phyloP scores from a whole-genome alignment of 2,113 vertebrate genomes.

The Chloropsis cyanopogon region DNA sequence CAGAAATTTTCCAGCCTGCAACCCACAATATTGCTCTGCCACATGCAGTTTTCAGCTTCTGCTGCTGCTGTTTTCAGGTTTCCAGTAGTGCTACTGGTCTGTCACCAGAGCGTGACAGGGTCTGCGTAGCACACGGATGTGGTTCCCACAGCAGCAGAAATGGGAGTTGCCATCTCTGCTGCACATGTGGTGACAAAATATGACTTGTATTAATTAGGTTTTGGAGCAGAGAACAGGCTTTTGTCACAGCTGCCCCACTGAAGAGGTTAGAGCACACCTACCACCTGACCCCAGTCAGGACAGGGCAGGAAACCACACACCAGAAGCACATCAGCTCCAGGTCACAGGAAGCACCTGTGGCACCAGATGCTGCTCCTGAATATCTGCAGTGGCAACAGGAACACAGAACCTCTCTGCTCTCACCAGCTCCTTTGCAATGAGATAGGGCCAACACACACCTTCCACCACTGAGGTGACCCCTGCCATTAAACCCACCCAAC shows the following conservation, averaged over 20 bases:
- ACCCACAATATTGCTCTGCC: not conserved
- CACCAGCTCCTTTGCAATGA: not conserved
- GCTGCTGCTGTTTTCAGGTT: not conserved
- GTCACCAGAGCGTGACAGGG: not conserved
- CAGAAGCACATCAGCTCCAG: not conserved
- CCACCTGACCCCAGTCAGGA: not conserved
- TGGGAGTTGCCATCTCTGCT: not conserved
- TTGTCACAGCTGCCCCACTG: not conserved
- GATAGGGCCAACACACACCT: not conserved
- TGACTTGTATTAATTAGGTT: not conserved
- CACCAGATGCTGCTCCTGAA: not conserved
- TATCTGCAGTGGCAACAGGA: not conserved
- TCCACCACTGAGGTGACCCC: not conserved
- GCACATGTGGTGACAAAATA: not conserved
- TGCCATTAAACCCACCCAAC: not conserved
- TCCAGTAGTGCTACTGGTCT: not conserved
- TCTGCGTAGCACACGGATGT: not conserved
- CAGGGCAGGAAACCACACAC: slow-evolving; percentile 5
- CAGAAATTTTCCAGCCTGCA: not conserved
- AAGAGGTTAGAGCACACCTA: not conserved
- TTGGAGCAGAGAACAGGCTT: not conserved
- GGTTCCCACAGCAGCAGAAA: not conserved
- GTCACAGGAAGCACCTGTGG: slow-evolving; percentile 43
- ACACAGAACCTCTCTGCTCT: not conserved
- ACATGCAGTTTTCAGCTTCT: not conserved